Percentiles rank a stretch among this genome's conserved stretches.
These are phyloP conservation scores for Physocephala rufipes DNA, from an alignment of 2,888 invertebrate genomes.

Conservation along the genomic window DNA sequence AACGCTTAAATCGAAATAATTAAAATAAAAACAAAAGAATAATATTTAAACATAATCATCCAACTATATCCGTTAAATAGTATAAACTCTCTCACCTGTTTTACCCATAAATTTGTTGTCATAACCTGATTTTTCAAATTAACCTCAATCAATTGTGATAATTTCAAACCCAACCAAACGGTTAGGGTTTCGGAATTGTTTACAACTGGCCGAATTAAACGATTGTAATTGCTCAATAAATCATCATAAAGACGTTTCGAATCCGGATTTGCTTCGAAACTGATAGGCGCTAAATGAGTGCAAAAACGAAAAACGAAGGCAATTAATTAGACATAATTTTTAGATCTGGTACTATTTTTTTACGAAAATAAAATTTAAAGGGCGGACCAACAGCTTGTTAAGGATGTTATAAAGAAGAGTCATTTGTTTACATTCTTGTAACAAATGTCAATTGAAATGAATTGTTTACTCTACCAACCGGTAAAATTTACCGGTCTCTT, in stretches of 20 bases:
- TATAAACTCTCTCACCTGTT: slow-evolving; percentile 73
- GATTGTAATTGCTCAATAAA: slow-evolving; percentile 93
- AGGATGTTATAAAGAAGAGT: too few species aligned
- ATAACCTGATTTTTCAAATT: slow-evolving; percentile 93
- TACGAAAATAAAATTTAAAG: too few species aligned
- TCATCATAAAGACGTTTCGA: slow-evolving; percentile 96
- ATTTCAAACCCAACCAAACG: slow-evolving; percentile 88
- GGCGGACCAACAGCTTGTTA: too few species aligned
- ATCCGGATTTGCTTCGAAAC: slow-evolving; percentile 86
- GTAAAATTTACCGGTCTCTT: slow-evolving; percentile 53
- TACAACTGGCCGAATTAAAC: slow-evolving; percentile 90
- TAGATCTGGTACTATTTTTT: too few species aligned
- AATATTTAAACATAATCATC: too few species aligned
- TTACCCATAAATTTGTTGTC: slow-evolving; percentile 95
- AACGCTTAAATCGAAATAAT: slow-evolving; percentile 73
- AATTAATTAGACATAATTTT: too few species aligned
- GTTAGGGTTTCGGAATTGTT: slow-evolving; percentile 93
- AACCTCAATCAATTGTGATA: slow-evolving; percentile 91
- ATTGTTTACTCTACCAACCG: slow-evolving; percentile 17
- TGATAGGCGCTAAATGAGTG: slow-evolving; percentile 55
- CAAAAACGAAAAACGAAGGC: background rate
- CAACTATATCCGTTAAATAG: too few species aligned
- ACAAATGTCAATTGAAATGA: too few species aligned
- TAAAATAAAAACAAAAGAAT: background rate
- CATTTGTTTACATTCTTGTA: background rate